Conservation (phyloP, 2,888 invertebrate genomes). For the Dynastes hyllus region DNA sequence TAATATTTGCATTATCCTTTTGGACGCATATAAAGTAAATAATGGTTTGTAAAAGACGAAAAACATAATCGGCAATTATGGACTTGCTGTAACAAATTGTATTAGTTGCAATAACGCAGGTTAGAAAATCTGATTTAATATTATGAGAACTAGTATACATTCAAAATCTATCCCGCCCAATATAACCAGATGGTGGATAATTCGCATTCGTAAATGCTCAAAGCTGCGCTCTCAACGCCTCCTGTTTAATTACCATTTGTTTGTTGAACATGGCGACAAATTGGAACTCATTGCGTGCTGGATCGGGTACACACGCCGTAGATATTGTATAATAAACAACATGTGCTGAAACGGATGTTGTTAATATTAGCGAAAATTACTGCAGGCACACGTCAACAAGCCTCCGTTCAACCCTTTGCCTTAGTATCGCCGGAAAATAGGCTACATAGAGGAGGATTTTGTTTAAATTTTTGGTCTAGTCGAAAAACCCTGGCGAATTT, state of each 20-base stretch:
- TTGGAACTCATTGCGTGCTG: slow-evolving; percentile 24
- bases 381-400: slow-evolving; percentile 3
- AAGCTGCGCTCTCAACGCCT: neutral
- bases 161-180: neutral
- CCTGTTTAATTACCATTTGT: slow-evolving; percentile 41
- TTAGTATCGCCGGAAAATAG: neutral
- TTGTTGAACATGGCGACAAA: slow-evolving; percentile 45
- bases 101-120: too few relatives aligned
- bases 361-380: slow-evolving; percentile 44
- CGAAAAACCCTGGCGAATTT: too few relatives aligned
- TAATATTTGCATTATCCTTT: too few relatives aligned
- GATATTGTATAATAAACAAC: slow-evolving; percentile 39
- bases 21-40: too few relatives aligned
- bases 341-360: slow-evolving; percentile 37
- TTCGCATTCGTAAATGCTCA: neutral
- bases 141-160: neutral
- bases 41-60: too few relatives aligned
- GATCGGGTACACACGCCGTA: neutral
- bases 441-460: too few relatives aligned
- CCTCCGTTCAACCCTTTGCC: too few relatives aligned
- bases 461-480: too few relatives aligned
- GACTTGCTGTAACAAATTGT: too few relatives aligned
- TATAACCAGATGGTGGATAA: neutral
- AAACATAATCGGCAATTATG: too few relatives aligned
- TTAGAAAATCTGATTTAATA: neutral